These are phyloP conservation scores for Ictidomys tridecemlineatus DNA, from an alignment of 2,113 vertebrate species.

Conservation along the genomic window DNA sequence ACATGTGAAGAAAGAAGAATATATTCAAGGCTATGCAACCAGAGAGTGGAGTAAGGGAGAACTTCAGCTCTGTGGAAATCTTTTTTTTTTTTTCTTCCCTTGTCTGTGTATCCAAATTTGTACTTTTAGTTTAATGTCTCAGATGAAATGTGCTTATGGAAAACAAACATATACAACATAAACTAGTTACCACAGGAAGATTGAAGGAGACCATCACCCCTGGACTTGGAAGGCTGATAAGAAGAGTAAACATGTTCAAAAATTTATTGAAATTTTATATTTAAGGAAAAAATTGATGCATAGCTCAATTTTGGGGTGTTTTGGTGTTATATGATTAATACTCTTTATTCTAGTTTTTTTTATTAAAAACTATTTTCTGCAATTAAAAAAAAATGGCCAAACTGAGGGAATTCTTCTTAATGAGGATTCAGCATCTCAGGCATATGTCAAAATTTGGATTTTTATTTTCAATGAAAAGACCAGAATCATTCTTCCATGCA, in stretches of 20 bases:
- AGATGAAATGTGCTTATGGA: not conserved
- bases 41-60: not conserved
- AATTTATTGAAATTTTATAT: not conserved
- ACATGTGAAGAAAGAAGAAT: not conserved
- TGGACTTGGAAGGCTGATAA: not conserved
- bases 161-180: not conserved
- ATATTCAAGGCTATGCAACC: not conserved
- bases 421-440: not conserved
- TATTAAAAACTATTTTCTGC: not conserved
- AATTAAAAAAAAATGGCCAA: not conserved
- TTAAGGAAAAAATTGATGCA: not conserved
- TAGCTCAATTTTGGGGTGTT: not conserved
- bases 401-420: not conserved
- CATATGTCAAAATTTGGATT: not conserved
- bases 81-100: not conserved
- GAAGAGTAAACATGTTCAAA: not conserved
- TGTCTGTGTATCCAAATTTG: not conserved
- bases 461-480: constrained; percentile 17
- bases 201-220: not conserved
- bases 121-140: not conserved
- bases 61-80: not conserved
- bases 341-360: not conserved
- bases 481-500: not conserved
- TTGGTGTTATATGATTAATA: not conserved
- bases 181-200: too few relatives aligned